Percentiles rank a stretch among this genome's conserved stretches.
Evolutionary conservation across 2,888 invertebrate genomes (phyloP).

Genomic region (Pachymerium ferrugineum): DNA sequence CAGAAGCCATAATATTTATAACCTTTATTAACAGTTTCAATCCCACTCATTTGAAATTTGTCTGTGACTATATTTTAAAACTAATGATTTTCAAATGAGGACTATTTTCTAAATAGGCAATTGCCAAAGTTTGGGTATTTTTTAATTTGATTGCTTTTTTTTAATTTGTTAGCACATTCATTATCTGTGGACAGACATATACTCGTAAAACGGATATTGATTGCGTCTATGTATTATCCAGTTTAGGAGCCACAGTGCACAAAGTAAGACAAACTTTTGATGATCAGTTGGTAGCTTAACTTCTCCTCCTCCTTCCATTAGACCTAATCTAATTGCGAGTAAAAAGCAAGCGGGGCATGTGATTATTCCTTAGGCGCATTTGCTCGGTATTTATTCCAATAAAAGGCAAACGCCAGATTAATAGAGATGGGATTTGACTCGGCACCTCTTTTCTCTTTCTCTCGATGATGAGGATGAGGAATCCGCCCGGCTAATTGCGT

Average conservation of each 20-base stretch:
- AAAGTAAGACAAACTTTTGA: constrained; percentile 55
- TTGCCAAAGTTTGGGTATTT: too few species aligned
- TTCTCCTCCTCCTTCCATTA: neutral
- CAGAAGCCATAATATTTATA: too few species aligned
- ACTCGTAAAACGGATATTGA: constrained; percentile 86
- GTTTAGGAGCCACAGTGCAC: constrained; percentile 82
- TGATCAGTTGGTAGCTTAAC: neutral
- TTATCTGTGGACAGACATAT: constrained; percentile 95
- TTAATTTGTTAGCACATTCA: constrained; percentile 54
- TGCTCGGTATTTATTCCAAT: constrained; percentile 13
- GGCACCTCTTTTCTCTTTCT: constrained; percentile 5
- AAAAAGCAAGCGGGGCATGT: constrained; percentile 3
- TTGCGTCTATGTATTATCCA: constrained; percentile 66
- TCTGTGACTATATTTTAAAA: too few species aligned
- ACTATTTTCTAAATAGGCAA: too few species aligned
- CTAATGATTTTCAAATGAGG: too few species aligned
- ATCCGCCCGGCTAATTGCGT: constrained; percentile 4
- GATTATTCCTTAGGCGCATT: constrained; percentile 3
- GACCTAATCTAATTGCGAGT: constrained; percentile 4
- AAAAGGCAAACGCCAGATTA: constrained; percentile 4
- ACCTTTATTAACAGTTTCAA: too few species aligned
- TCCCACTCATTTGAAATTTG: too few species aligned
- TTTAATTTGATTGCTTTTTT: too few species aligned
- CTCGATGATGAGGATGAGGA: constrained; percentile 4
- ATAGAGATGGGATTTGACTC: constrained; percentile 13